phyloP scores from a whole-genome alignment of 2,113 vertebrate genomes.

The Euleptes europaea region DNA sequence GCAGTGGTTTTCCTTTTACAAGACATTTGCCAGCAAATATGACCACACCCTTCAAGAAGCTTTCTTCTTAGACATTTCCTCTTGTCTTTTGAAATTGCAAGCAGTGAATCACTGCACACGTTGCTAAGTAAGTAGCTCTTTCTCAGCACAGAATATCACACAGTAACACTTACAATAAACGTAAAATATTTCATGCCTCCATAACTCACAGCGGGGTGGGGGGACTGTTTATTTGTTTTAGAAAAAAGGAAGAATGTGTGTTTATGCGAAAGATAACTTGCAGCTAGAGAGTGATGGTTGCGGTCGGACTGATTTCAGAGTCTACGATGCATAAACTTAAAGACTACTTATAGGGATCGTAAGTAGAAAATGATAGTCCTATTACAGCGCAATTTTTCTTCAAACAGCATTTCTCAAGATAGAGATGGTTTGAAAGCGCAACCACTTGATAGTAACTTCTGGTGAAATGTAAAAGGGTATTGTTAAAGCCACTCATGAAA shows the following conservation, averaged over 20 bases:
- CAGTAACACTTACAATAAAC: not conserved
- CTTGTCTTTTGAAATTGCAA: not conserved
- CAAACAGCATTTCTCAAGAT: not conserved
- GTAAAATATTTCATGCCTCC: not conserved
- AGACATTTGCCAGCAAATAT: not conserved
- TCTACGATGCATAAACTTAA: not conserved
- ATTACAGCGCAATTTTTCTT: not conserved
- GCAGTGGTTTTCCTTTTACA: too few species aligned
- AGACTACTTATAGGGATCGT: not conserved
- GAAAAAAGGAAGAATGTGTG: not conserved
- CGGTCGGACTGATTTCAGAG: constrained; percentile 2
- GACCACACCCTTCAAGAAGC: not conserved
- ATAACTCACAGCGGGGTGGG: not conserved
- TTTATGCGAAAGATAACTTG: constrained; percentile 20
- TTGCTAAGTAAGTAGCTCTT: constrained; percentile 4
- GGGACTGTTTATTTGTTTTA: not conserved
- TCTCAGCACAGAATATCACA: not conserved
- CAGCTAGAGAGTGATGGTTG: not conserved
- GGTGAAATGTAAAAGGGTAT: not conserved
- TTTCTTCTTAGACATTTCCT: constrained; percentile 11
- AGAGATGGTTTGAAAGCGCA: constrained; percentile 1
- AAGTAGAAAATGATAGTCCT: not conserved
- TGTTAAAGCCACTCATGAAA: not conserved
- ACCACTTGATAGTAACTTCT: not conserved
- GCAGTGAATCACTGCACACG: rapidly evolving